phyloP scores from a whole-genome alignment of 2,888 invertebrate species.

The Apodemia mormo region DNA sequence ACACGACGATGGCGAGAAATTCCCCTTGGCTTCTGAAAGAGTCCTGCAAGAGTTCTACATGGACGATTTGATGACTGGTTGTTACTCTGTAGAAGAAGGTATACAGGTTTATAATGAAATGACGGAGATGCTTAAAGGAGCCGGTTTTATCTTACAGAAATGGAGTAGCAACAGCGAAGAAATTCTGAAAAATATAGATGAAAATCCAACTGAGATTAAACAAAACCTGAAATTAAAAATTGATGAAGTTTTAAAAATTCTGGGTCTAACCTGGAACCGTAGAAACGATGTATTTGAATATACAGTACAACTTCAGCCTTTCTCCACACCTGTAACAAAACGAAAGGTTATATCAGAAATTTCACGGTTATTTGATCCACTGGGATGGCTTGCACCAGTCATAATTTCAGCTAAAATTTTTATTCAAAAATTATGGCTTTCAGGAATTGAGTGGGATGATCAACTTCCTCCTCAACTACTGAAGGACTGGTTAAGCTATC shows the following conservation, averaged over 20 bases:
- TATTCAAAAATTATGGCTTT: conserved; percentile 45
- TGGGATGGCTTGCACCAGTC: conserved; percentile 44
- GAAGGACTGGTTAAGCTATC: conserved; percentile 36
- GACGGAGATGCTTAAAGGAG: too few relatives aligned
- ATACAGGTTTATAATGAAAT: too few relatives aligned
- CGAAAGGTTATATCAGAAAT: conserved; percentile 44
- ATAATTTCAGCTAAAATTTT: conserved; percentile 41
- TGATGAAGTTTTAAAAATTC: conserved; percentile 20
- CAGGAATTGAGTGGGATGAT: conserved; percentile 44
- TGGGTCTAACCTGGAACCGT: conserved; percentile 19
- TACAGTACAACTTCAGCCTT: too few relatives aligned
- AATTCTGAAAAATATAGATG: too few relatives aligned
- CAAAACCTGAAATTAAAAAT: too few relatives aligned
- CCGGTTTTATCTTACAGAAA: too few relatives aligned
- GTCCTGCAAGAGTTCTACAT: neutral
- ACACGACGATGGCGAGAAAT: neutral
- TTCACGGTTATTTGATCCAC: conserved; percentile 42
- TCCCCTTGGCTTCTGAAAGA: neutral
- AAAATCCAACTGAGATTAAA: too few relatives aligned
- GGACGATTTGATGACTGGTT: too few relatives aligned
- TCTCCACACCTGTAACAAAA: conserved; percentile 30
- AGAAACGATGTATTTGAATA: too few relatives aligned
- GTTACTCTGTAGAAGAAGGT: too few relatives aligned
- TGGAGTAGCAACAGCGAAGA: too few relatives aligned
- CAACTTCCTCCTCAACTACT: conserved; percentile 30